Evolutionary conservation across 2,113 vertebrate genomes (phyloP).

Genomic region (Cyprinodon variegatus): DNA sequence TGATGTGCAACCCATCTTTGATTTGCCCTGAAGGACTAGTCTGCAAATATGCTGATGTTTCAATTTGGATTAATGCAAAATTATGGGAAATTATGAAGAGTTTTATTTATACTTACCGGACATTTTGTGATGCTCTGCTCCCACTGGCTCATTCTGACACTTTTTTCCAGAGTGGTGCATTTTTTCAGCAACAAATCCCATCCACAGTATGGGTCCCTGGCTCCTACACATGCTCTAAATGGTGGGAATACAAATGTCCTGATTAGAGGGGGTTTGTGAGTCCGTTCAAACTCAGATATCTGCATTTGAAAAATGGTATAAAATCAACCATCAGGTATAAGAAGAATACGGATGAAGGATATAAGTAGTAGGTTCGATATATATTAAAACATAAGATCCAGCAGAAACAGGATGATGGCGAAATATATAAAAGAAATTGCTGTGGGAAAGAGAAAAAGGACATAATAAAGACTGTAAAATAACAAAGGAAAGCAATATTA

Average conservation of each 20-base stretch:
- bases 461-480: constrained; percentile 1
- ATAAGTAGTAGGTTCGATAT: constrained; percentile 33
- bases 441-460: not conserved
- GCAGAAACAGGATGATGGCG: constrained; percentile 30
- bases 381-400: constrained; percentile 26
- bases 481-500: not conserved
- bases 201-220: constrained; percentile 96
- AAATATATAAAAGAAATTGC: not conserved
- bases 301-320: constrained; percentile 3
- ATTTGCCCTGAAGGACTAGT: constrained; percentile 2
- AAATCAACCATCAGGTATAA: constrained; percentile 27
- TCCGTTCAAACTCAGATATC: constrained; percentile 26
- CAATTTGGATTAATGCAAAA: not conserved
- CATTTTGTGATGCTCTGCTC: constrained; percentile 91
- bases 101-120: constrained; percentile 84
- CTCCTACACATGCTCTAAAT: constrained; percentile 89
- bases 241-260: constrained; percentile 5
- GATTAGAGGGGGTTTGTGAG: constrained; percentile 37
- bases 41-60: constrained; percentile 5
- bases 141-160: constrained; percentile 95
- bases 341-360: constrained; percentile 1
- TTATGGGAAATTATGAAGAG: not conserved
- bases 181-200: constrained; percentile 94
- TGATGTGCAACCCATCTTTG: not conserved
- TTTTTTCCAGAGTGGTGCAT: constrained; percentile 93